A percentile compares a stretch with the other conserved stretches of the same genome.
Evolutionary conservation across 2,797 vertebrate species (phyloP).

Genomic region (Falco rusticolus): DNA sequence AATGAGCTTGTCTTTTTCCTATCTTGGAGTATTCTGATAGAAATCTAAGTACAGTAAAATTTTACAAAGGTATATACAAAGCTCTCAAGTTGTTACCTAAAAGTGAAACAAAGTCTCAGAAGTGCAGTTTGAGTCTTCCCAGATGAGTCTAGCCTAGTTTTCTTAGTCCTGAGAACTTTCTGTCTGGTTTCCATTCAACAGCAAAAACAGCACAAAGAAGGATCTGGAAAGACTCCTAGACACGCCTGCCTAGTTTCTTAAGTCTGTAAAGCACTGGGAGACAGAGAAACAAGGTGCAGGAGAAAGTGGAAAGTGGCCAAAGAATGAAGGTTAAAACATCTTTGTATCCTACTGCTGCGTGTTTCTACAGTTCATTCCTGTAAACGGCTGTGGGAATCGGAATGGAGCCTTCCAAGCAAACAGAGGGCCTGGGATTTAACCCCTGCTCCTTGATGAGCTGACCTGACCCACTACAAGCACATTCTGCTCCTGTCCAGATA

Average conservation of each 20-base stretch:
- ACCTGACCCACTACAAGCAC: background rate
- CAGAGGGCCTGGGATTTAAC: background rate
- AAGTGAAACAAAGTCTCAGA: background rate
- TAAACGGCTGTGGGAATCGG: background rate
- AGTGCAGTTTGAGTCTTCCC: background rate
- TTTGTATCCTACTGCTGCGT: background rate
- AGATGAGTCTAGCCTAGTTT: background rate
- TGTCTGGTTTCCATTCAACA: background rate
- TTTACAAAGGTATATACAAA: background rate
- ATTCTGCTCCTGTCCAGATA: background rate
- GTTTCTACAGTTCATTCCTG: background rate
- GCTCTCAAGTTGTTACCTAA: background rate
- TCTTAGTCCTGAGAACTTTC: background rate
- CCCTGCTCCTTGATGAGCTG: background rate
- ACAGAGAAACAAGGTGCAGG: background rate
- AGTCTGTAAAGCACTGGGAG: background rate
- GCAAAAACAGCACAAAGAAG: background rate
- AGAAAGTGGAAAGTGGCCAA: background rate
- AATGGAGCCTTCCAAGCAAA: background rate
- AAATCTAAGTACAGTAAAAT: background rate
- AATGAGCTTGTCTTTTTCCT: background rate
- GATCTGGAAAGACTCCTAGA: background rate
- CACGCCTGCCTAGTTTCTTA: background rate
- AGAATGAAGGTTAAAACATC: background rate
- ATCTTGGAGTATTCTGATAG: fast-evolving